phyloP scores from a whole-genome alignment of 2,888 invertebrate genomes.

The Erebia epiphron region DNA sequence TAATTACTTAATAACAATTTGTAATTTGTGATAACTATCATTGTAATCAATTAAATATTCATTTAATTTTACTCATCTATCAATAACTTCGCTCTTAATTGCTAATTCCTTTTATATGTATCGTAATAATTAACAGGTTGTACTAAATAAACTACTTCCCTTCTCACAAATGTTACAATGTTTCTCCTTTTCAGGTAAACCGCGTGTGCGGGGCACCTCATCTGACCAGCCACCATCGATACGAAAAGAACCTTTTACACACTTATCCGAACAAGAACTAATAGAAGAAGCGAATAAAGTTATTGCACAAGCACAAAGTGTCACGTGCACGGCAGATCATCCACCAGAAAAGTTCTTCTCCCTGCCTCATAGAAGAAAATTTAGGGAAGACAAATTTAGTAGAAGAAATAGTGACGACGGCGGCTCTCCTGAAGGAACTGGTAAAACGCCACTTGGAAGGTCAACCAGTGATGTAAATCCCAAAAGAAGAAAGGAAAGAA shows the following conservation, averaged over 20 bases:
- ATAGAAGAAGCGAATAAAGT: slow-evolving; percentile 90
- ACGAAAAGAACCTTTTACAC: slow-evolving; percentile 84
- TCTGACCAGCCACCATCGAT: slow-evolving; percentile 59
- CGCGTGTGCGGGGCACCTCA: slow-evolving; percentile 70
- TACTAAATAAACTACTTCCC: slow-evolving; percentile 18
- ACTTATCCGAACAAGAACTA: slow-evolving; percentile 87
- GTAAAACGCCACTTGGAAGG: slow-evolving; percentile 73
- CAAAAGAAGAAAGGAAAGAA: slow-evolving; percentile 78
- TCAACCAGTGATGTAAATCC: slow-evolving; percentile 83
- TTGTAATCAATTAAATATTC: slow-evolving; percentile 1
- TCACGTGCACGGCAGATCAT: slow-evolving; percentile 85
- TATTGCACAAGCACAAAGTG: slow-evolving; percentile 87
- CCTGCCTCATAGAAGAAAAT: slow-evolving; percentile 85
- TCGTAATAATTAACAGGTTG: slow-evolving; percentile 12
- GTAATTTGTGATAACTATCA: not conserved
- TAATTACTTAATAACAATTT: not conserved
- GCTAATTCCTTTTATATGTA: slow-evolving; percentile 2
- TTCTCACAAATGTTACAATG: slow-evolving; percentile 26
- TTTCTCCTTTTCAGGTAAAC: slow-evolving; percentile 69
- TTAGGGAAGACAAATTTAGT: slow-evolving; percentile 64
- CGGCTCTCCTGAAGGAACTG: slow-evolving; percentile 55
- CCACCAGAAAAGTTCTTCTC: slow-evolving; percentile 87
- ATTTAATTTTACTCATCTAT: not conserved
- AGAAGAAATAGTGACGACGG: slow-evolving; percentile 83
- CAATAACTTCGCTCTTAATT: not conserved